Evolutionary conservation across 1,140 invertebrate genomes (phyloP).

Genomic region (Aphelenchoides fujianensis): DNA sequence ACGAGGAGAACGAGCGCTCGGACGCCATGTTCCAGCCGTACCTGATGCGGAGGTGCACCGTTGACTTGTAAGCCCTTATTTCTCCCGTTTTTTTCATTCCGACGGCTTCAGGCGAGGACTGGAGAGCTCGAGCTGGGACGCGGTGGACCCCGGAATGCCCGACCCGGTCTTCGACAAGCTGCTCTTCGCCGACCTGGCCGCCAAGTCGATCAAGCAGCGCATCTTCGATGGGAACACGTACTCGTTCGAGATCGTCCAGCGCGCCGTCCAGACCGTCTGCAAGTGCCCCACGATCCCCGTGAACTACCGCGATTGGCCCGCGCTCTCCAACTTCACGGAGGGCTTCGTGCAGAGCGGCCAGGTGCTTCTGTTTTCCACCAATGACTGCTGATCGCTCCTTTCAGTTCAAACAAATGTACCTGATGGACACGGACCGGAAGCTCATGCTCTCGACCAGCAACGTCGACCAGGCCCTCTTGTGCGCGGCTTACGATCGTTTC

Average conservation of each 20-base stretch:
- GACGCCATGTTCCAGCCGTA: conserved; percentile 18
- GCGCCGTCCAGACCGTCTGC: conserved; percentile 32
- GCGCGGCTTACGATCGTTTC: conserved; percentile 31
- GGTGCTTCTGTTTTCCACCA: no score
- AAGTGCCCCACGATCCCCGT: conserved; percentile 14
- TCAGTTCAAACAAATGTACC: conserved; percentile 36
- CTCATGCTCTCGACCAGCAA: conserved; percentile 16
- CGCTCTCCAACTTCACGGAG: conserved; percentile 22
- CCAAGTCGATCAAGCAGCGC: conserved; percentile 28
- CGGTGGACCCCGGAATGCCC: background rate
- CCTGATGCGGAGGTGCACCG: background rate
- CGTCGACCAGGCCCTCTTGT: conserved; percentile 25
- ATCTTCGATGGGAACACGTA: conserved; percentile 38
- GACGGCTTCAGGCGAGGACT: background rate
- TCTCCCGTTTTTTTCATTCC: background rate
- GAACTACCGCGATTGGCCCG: conserved; percentile 32
- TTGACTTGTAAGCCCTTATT: conserved; percentile 7
- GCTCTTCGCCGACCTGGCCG: background rate
- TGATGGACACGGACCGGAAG: conserved; percentile 5
- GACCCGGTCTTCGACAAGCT: conserved; percentile 1
- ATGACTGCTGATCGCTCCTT: no score
- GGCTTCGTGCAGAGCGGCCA: conserved; percentile 28
- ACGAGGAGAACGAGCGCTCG: conserved; percentile 3
- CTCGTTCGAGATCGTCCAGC: conserved; percentile 32
- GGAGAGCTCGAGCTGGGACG: background rate